These are phyloP conservation scores for Agriotes lineatus DNA, from an alignment of 2,888 invertebrate genomes.

Conservation along the genomic window DNA sequence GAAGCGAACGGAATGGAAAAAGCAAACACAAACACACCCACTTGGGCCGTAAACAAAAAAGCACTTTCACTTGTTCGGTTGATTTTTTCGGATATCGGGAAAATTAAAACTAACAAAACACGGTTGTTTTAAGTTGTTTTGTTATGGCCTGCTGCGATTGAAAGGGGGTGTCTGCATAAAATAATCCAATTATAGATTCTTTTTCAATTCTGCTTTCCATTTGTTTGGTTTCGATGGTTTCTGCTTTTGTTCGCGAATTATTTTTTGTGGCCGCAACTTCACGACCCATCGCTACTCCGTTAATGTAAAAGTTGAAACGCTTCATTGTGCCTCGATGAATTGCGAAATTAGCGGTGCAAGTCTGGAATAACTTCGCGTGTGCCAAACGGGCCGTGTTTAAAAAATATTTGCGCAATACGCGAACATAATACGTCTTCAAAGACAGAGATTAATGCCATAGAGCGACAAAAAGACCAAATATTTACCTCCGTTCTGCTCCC, in stretches of 20 bases:
- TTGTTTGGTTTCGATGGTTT: constrained; percentile 42
- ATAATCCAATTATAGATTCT: constrained; percentile 61
- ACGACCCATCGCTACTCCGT: constrained; percentile 21
- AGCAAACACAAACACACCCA: constrained; percentile 39
- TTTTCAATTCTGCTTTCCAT: constrained; percentile 46
- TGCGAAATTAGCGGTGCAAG: background rate
- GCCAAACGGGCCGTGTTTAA: constrained; percentile 16
- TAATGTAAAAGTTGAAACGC: constrained; percentile 27
- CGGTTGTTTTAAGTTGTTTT: constrained; percentile 59
- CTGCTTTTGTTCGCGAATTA: constrained; percentile 32
- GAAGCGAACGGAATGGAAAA: constrained; percentile 44
- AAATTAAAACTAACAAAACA: constrained; percentile 56
- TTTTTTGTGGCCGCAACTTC: constrained; percentile 22
- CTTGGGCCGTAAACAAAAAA: constrained; percentile 49
- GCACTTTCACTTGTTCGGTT: constrained; percentile 53
- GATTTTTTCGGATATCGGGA: constrained; percentile 50
- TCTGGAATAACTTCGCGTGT: background rate
- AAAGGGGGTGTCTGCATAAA: constrained; percentile 58
- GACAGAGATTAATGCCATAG: constrained; percentile 57
- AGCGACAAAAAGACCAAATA: constrained; percentile 58
- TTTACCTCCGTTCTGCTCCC: constrained; percentile 51
- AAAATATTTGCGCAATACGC: constrained; percentile 46
- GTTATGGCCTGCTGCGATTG: constrained; percentile 57
- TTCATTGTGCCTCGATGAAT: background rate
- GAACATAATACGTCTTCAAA: constrained; percentile 55